Base-by-base conservation (phyloP, 2,113 vertebrate genomes). In the Leptocoma aspasia region DNA sequence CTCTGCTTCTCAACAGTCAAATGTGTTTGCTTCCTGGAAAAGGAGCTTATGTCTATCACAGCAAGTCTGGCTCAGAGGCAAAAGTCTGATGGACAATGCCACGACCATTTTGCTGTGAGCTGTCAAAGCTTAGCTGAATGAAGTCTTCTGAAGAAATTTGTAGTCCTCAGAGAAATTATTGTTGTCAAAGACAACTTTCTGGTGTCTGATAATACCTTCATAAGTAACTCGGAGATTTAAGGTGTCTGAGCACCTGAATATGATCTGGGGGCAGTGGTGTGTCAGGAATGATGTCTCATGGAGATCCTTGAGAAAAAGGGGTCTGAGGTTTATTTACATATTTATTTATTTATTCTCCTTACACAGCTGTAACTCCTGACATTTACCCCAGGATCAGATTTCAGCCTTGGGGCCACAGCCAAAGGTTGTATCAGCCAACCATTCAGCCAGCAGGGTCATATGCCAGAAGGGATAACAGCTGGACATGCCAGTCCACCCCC, bases 241-340 rank as follows among this genome's bases (percentile, higher is more conserved):
- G 20, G 10, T 56, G 22, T 20, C 82, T 82, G n/a, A 71, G 77
- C 5, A 54, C 15, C 49, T 49, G 23, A 49, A 49, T 28, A 17
- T 17, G 11, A 1, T 41, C 30, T 18, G 11, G 12, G 20, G 11
- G 16, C 33, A 89, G 11, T 2, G 24, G 6, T 14, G 10, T n/a
- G 13, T 26, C 77, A 77, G 33, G 39, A 81, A 16, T 2, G 21
- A 23, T 5, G 11, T 9, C 13, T 20, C 12, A 7, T 6, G 12
- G 30, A 83, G 26, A 42, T 28, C 59, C 72, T 24, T 41, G 30
- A 76, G 26, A 72, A 53, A 75, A 88, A 33, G 15, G 6, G 10
- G 18, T 7, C 52, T 47, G 11, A 13, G 0, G 18, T 20, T 53
- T 33, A 5, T 33, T 69, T 50, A 4, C 15, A 2, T 5, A 3